Evolutionary conservation across 2,797 vertebrate species (phyloP).

Genomic region (Loriculus beryllinus): DNA sequence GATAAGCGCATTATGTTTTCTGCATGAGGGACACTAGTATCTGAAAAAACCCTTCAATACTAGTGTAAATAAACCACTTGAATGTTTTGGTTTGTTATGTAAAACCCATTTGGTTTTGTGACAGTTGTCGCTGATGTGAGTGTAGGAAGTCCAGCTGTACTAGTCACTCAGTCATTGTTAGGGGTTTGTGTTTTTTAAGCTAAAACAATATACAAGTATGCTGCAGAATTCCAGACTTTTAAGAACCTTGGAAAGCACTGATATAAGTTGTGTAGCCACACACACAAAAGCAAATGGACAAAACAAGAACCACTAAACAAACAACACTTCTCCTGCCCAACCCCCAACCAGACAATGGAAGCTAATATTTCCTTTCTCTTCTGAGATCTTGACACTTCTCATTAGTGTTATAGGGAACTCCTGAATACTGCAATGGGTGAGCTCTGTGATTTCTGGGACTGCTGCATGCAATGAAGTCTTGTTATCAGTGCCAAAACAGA

Average conservation of each 20-base stretch:
- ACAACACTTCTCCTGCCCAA: background rate
- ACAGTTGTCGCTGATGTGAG: background rate
- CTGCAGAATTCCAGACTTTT: background rate
- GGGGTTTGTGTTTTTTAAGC: background rate
- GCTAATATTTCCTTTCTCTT: background rate
- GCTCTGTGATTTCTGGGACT: background rate
- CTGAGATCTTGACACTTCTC: background rate
- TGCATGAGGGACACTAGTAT: background rate
- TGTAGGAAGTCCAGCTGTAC: background rate
- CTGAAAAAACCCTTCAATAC: background rate
- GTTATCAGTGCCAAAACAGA: background rate
- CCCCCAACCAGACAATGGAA: background rate
- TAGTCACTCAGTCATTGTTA: background rate
- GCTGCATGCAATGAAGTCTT: background rate
- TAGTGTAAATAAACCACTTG: background rate
- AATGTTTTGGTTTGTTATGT: background rate
- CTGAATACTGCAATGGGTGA: background rate
- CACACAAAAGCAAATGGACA: background rate
- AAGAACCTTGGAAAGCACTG: background rate
- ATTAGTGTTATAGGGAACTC: background rate
- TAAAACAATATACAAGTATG: background rate
- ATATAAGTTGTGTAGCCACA: rapidly evolving
- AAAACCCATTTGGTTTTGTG: background rate
- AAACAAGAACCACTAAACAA: background rate
- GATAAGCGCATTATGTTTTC: background rate